These are phyloP conservation scores for Syngnathus rostellatus DNA, from an alignment of 2,797 vertebrate species.

Conservation along the genomic window DNA sequence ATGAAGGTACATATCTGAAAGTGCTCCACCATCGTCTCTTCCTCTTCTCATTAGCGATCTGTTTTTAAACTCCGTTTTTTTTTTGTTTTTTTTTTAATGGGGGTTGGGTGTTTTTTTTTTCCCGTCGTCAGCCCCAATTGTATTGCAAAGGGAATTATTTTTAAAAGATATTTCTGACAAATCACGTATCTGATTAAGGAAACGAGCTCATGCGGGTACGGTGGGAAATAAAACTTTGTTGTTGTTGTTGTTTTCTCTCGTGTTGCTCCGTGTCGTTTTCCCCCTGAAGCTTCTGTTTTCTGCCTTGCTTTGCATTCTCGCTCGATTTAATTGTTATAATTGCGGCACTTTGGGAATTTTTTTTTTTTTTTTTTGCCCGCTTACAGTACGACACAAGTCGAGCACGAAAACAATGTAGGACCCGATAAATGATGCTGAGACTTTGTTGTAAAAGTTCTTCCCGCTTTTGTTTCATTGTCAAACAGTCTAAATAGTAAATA, in stretches of 20 bases:
- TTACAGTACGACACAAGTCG: constrained; percentile 1
- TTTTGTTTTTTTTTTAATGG: constrained; percentile 24
- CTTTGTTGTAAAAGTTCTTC: constrained; percentile 32
- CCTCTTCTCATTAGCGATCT: constrained; percentile 61
- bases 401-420: constrained; percentile 7
- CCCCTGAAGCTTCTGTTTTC: constrained; percentile 4
- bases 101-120: constrained; percentile 14
- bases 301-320: constrained; percentile 16
- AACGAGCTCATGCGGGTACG: constrained; percentile 34
- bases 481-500: constrained; percentile 49
- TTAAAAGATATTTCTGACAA: constrained; percentile 59
- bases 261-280: constrained; percentile 21
- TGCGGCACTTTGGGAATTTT: constrained; percentile 35
- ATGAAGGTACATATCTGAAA: constrained; percentile 70
- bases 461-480: constrained; percentile 25
- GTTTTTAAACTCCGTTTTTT: constrained; percentile 52
- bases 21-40: constrained; percentile 52
- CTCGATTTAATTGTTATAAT: constrained; percentile 58
- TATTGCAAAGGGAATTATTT: constrained; percentile 57
- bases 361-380: constrained; percentile 37
- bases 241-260: constrained; percentile 34
- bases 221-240: constrained; percentile 49
- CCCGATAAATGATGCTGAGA: constrained; percentile 24
- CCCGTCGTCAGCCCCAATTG: constrained; percentile 34
- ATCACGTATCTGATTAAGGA: constrained; percentile 67